Evolutionary conservation across 2,113 vertebrate species (phyloP).

Genomic region (Triplophysa siluroides): DNA sequence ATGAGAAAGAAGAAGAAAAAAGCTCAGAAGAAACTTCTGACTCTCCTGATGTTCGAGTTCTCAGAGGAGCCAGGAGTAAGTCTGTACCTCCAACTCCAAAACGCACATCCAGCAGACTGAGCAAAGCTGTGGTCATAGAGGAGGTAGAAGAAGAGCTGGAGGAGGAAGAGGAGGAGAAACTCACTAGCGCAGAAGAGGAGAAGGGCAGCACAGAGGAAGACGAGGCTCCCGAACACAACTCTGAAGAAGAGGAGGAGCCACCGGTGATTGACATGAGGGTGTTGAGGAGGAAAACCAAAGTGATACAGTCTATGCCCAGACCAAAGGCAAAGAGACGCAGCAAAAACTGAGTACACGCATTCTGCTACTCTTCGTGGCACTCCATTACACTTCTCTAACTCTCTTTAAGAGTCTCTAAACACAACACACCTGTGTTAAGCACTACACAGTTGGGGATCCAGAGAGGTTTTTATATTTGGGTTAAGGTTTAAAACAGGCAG

Average conservation of each 20-base stretch:
- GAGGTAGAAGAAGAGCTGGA: slow-evolving; percentile 19
- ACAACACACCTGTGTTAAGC: too few relatives aligned
- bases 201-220: slow-evolving; percentile 44
- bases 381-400: background rate
- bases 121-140: slow-evolving; percentile 17
- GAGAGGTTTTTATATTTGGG: slow-evolving; percentile 4
- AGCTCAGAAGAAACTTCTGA: background rate
- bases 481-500: background rate
- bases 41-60: slow-evolving; percentile 12
- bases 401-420: too few relatives aligned
- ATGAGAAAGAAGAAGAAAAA: slow-evolving; percentile 22
- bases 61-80: slow-evolving; percentile 13
- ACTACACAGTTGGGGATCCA: background rate
- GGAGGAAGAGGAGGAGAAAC: slow-evolving; percentile 27
- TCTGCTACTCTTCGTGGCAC: too few relatives aligned
- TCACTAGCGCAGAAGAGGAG: slow-evolving; percentile 20
- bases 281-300: slow-evolving; percentile 45
- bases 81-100: slow-evolving; percentile 15
- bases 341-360: slow-evolving; percentile 42
- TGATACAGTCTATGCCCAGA: slow-evolving; percentile 23
- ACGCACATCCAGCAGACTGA: slow-evolving; percentile 39
- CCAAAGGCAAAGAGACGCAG: slow-evolving; percentile 46
- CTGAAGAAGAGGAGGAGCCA: slow-evolving; percentile 42
- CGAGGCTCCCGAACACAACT: slow-evolving; percentile 16
- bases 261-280: slow-evolving; percentile 51